A percentile compares a stretch with the other conserved stretches of the same genome.
Conservation (phyloP, 37 sponge, comb jelly and placozoan genomes). For the Lycopodina hypogea region DNA sequence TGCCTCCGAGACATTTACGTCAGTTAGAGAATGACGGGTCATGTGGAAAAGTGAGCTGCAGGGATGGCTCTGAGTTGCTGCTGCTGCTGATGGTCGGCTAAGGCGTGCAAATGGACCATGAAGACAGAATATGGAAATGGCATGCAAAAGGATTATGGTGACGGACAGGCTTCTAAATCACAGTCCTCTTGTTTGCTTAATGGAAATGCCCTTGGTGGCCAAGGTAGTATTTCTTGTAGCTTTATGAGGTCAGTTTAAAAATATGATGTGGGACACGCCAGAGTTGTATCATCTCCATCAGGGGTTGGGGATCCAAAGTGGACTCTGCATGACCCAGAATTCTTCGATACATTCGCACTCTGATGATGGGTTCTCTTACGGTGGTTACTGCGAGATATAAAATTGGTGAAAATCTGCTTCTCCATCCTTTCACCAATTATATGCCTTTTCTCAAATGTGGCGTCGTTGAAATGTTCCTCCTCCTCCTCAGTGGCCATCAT, state of each 20-base stretch:
- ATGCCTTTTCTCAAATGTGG: constrained; percentile 32
- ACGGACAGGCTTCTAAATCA: constrained; percentile 27
- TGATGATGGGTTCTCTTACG: constrained; percentile 26
- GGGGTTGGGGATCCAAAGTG: neutral
- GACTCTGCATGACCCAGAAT: neutral
- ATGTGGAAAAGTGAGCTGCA: neutral
- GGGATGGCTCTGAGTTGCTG: neutral
- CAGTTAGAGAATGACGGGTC: constrained; percentile 11
- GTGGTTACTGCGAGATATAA: constrained; percentile 45
- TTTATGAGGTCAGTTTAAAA: neutral
- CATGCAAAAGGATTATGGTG: constrained; percentile 46
- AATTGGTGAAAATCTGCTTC: constrained; percentile 55
- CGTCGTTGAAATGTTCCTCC: constrained; percentile 29
- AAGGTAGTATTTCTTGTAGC: constrained; percentile 30
- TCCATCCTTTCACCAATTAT: constrained; percentile 48
- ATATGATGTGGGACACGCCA: neutral
- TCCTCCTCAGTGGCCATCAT: too few relatives aligned
- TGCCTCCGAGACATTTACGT: neutral
- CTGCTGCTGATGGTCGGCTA: too few relatives aligned
- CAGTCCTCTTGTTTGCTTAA: constrained; percentile 12
- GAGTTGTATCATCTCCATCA: neutral
- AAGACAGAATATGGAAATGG: neutral
- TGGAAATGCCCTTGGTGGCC: constrained; percentile 55
- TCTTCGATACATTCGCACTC: constrained; percentile 3
- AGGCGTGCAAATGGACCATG: neutral